Evolutionary conservation across 1,140 invertebrate genomes (phyloP).

Genomic region (Drosophila sechellia): DNA sequence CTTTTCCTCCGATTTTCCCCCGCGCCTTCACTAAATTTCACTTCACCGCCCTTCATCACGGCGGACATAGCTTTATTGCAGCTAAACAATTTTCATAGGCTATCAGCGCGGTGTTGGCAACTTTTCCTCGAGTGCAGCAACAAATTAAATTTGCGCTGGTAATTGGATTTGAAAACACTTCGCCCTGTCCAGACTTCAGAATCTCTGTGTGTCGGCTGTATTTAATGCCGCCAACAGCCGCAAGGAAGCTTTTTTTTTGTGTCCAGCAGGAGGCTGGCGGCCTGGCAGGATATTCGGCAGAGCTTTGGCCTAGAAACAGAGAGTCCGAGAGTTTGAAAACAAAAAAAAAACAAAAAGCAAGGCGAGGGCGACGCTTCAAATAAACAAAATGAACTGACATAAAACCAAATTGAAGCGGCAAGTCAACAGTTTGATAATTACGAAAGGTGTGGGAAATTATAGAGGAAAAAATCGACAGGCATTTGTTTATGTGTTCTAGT

Average conservation of each 20-base stretch:
- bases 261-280: conserved; percentile 40
- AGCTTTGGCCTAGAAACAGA: conserved; percentile 79
- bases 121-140: conserved; percentile 81
- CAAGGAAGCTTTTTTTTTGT: conserved; percentile 65
- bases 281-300: conserved; percentile 55
- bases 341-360: conserved; percentile 1
- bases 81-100: conserved; percentile 81
- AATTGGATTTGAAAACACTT: conserved; percentile 83
- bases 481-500: conserved; percentile 40
- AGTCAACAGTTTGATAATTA: conserved; percentile 74
- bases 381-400: conserved; percentile 74
- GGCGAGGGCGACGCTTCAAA: conserved; percentile 54
- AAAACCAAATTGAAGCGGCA: conserved; percentile 68
- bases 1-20: conserved; percentile 4
- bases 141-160: conserved; percentile 83
- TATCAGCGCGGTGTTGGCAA: conserved; percentile 73
- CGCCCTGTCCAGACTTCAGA: conserved; percentile 49
- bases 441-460: conserved; percentile 18
- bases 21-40: not conserved
- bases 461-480: not conserved
- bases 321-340: conserved; percentile 39
- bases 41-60: too few species aligned
- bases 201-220: conserved; percentile 60
- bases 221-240: conserved; percentile 78
- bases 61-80: conserved; percentile 65